These are phyloP conservation scores for Eonycteris spelaea DNA, from an alignment of 2,113 vertebrate species.

Conservation along the genomic window DNA sequence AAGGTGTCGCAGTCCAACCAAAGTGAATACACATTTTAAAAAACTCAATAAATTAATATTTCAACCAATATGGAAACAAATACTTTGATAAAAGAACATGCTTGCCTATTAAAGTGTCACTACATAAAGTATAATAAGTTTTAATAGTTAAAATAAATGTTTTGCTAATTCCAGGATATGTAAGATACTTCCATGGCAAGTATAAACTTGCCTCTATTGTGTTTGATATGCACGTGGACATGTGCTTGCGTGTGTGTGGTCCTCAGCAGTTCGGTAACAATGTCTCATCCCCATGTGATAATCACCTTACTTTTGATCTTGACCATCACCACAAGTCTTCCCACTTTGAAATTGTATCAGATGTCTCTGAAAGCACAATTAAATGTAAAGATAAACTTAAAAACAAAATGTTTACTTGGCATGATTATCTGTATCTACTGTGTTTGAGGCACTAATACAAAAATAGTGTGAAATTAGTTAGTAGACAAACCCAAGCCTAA, in stretches of 20 bases:
- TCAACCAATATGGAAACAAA: slow-evolving; percentile 29
- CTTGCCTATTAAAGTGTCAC: not conserved
- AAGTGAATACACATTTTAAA: not conserved
- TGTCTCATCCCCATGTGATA: not conserved
- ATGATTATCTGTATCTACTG: not conserved
- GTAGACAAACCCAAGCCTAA: not conserved
- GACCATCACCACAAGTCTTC: not conserved
- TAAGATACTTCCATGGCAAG: not conserved
- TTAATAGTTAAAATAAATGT: not conserved
- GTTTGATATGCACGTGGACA: not conserved
- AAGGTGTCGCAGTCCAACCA: not conserved
- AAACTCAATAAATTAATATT: slow-evolving; percentile 14
- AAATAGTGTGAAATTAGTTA: not conserved
- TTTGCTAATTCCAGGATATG: not conserved
- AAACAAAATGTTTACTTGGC: not conserved
- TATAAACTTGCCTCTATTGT: not conserved
- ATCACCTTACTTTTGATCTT: not conserved
- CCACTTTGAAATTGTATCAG: not conserved
- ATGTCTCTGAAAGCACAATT: slow-evolving; percentile 15
- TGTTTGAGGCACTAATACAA: not conserved
- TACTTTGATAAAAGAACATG: not conserved
- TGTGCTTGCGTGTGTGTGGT: not conserved
- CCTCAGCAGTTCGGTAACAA: not conserved
- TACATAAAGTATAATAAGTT: not conserved
- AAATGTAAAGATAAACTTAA: slow-evolving; percentile 18